These are phyloP conservation scores for Amphiprion ocellaris DNA, from an alignment of 2,113 vertebrate species.

Conservation along the genomic window DNA sequence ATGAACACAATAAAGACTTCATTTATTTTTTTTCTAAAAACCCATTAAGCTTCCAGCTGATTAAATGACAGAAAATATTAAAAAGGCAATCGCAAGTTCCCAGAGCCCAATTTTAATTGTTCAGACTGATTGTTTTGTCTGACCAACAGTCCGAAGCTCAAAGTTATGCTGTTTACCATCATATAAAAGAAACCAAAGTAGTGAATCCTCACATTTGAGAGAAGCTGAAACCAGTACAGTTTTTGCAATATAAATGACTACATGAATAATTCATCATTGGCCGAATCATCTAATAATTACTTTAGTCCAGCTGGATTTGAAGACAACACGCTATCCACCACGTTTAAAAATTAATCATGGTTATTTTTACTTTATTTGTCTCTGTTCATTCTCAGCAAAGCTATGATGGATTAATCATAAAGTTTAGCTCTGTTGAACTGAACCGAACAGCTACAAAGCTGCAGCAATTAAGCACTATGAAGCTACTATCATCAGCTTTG, in stretches of 20 bases:
- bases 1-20: background rate
- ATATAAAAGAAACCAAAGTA: background rate
- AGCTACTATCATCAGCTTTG: constrained; percentile 15
- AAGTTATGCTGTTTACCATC: background rate
- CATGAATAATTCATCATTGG: background rate
- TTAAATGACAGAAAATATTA: background rate
- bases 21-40: background rate
- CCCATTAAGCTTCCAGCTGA: background rate
- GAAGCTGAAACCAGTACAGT: background rate
- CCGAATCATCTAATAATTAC: background rate
- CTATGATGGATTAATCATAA: constrained; percentile 5
- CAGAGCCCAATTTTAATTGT: background rate
- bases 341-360: background rate
- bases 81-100: background rate
- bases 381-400: background rate
- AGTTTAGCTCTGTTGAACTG: background rate
- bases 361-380: background rate
- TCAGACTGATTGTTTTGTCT: background rate
- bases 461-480: background rate
- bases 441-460: background rate
- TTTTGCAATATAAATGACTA: background rate
- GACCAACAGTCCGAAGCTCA: background rate
- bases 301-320: background rate
- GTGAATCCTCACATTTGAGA: background rate
- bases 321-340: background rate